Evolutionary conservation across 1,140 invertebrate species (phyloP), one percentile per base, ranked within the genome.

Genomic region (Drosophila fuyamai): DNA sequence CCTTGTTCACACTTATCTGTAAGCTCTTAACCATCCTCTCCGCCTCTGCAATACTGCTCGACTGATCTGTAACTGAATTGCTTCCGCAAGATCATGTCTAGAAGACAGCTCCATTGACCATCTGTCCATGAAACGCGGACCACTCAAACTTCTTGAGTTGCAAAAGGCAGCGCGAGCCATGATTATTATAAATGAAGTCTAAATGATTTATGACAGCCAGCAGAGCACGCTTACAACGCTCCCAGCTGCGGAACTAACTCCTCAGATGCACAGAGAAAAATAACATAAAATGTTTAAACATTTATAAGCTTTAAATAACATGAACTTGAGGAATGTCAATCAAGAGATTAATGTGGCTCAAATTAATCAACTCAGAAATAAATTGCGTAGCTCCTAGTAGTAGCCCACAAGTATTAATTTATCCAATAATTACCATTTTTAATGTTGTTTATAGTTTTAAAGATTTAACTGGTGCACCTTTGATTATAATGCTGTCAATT

Each of bases 121-220:
- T 46, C 40, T 70, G 78, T 84, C 82, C 81, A 68, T 81, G 82
- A 81, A 78, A 79, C 41, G 55, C 58, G 80, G 72, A 73, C 76
- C 83, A 80, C 67, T 81, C 48, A 68, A 55, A 66, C 83, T 88
- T 80, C 84, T 88, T 79, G 57, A 76, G 83, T 16, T 56, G 56
- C 51, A 58, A 50, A 71, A 50, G 51, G 43, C 67, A 71, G 65
- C 78, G 72, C 74, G 72, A 44, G 61, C 48, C 61, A 86, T 89
- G 84, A 88, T 88, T 88, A 88, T 89, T 88, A 89, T 83, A 88
- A 88, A 88, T 85, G 81, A 85, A 81, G 74, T 89, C 76, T 60
- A 89, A 88, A 88, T 88, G 83, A 88, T 88, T 88, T 88, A 88
- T 88, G 83, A 84, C 76, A 83, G 63, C 35, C 60, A 71, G 79